Conservation (phyloP, 2,797 vertebrate species). For the Brachyalestes nurse region DNA sequence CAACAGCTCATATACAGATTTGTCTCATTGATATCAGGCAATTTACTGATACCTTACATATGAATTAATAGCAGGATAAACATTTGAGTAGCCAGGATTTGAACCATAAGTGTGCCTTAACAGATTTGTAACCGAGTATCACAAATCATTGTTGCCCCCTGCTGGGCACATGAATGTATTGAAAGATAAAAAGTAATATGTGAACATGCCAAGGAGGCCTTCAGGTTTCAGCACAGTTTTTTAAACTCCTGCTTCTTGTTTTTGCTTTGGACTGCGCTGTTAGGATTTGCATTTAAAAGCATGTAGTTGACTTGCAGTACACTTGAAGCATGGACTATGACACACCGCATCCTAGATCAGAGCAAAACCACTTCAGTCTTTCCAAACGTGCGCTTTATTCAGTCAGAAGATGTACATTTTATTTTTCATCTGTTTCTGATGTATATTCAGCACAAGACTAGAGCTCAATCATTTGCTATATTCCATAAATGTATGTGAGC, state of each 20-base stretch:
- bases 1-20: neutral
- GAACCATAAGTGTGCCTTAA: neutral
- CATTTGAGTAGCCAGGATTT: neutral
- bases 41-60: neutral
- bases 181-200: neutral
- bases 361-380: neutral
- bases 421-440: neutral
- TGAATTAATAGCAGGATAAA: neutral
- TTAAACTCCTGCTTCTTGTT: neutral
- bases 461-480: neutral
- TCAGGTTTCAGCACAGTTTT: neutral
- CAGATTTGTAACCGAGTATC: neutral
- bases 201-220: neutral
- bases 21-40: neutral
- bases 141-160: constrained; percentile 24
- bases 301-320: too few species aligned
- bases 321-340: neutral
- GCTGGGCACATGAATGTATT: constrained; percentile 9
- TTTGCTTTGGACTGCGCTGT: neutral
- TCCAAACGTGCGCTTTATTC: neutral
- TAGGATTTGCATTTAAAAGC: neutral
- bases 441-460: neutral
- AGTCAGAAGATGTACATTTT: neutral
- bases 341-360: neutral
- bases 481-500: neutral